Conservation (phyloP, 1,140 invertebrate species). For the Laupala kohalensis region DNA sequence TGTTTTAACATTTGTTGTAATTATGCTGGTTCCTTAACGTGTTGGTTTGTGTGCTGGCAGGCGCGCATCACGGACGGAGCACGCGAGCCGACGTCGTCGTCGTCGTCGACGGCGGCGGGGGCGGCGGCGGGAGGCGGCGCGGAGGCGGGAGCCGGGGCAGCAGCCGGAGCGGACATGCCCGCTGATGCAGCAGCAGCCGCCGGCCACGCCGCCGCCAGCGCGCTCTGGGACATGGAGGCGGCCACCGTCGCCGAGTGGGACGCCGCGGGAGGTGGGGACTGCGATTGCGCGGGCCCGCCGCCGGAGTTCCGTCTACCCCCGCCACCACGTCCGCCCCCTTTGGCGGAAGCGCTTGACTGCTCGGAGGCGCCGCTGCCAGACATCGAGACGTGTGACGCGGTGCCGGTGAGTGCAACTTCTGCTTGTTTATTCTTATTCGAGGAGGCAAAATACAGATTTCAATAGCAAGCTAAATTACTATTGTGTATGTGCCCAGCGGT, state of each 20-base stretch:
- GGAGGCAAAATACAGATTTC: no score
- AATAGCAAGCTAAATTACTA: no score
- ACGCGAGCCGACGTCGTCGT: neutral
- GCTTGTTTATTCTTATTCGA: no score
- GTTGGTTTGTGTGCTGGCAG: neutral
- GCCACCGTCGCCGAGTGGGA: slow-evolving; percentile 22
- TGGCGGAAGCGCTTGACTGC: slow-evolving; percentile 20
- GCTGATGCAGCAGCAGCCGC: slow-evolving; percentile 6
- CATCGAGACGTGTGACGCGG: slow-evolving; percentile 20
- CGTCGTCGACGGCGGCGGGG: no score
- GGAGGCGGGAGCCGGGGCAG: neutral
- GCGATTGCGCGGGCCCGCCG: slow-evolving; percentile 21
- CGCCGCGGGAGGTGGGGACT: slow-evolving; percentile 21
- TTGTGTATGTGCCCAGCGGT: no score
- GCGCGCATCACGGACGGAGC: neutral
- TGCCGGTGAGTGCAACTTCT: slow-evolving; percentile 18
- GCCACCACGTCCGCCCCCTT: slow-evolving; percentile 28
- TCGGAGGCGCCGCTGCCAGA: slow-evolving; percentile 18
- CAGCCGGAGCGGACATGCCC: neutral
- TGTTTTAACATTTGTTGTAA: no score
- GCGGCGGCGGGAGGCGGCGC: no score
- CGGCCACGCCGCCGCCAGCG: slow-evolving; percentile 2
- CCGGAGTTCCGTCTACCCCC: slow-evolving; percentile 33
- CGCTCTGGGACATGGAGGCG: slow-evolving; percentile 22
- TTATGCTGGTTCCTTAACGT: neutral